Percentiles rank a stretch among this genome's conserved stretches.
phyloP scores from a whole-genome alignment of 92 coral and sea anemone genomes.

The Epizoanthus rinbou region DNA sequence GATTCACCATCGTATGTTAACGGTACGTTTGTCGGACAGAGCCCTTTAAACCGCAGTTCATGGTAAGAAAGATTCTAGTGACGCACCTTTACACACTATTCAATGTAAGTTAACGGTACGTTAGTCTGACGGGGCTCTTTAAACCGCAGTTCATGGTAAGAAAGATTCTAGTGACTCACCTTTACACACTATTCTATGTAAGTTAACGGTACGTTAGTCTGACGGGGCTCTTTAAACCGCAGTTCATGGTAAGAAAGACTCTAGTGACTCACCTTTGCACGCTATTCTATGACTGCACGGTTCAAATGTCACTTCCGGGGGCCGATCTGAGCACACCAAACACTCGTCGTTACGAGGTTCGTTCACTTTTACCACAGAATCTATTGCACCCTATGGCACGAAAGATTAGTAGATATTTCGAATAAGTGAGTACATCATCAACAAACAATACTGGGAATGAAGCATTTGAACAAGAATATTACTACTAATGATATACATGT shows the following conservation, averaged over 20 bases:
- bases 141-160: too few species aligned
- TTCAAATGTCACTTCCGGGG: slow-evolving; percentile 71
- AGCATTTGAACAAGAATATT: neutral
- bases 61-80: too few species aligned
- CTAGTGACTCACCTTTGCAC: slow-evolving; percentile 66
- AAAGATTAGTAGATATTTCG: neutral
- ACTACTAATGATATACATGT: too few species aligned
- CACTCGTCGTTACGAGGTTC: slow-evolving; percentile 55
- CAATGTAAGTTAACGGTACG: too few species aligned
- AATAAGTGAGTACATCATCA: neutral
- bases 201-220: too few species aligned
- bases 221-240: neutral
- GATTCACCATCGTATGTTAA: too few species aligned
- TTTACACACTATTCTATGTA: too few species aligned
- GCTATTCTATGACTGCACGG: slow-evolving; percentile 77
- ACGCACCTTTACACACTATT: too few species aligned
- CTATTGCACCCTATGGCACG: slow-evolving; percentile 45
- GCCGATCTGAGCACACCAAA: slow-evolving; percentile 70
- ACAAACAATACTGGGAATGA: neutral
- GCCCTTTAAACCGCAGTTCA: too few species aligned
- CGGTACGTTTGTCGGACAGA: too few species aligned
- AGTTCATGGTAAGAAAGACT: neutral
- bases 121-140: too few species aligned
- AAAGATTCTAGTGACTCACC: too few species aligned
- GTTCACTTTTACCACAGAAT: slow-evolving; percentile 47